phyloP scores from a whole-genome alignment of 2,888 invertebrate species.

The Oscheius sp. region DNA sequence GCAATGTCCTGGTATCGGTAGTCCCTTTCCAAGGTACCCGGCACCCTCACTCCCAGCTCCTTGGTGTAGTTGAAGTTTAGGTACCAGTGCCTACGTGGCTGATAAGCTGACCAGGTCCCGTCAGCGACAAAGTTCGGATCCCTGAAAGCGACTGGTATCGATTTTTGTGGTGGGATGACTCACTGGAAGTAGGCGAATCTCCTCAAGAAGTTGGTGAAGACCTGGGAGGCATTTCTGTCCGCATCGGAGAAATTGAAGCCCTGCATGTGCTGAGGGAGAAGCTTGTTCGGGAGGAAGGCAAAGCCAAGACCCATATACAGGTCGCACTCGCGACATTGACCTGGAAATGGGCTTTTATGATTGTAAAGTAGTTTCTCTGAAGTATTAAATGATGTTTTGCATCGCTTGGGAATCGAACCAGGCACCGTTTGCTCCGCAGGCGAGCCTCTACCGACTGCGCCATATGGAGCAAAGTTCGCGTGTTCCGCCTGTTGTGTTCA shows the following conservation, averaged over 20 bases:
- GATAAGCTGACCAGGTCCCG: conserved; percentile 65
- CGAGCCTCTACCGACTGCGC: too few species aligned
- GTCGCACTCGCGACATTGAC: conserved; percentile 87
- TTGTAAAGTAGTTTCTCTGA: neutral
- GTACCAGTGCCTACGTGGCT: conserved; percentile 71
- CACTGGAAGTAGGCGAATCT: conserved; percentile 67
- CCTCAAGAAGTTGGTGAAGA: conserved; percentile 66
- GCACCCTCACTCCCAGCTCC: conserved; percentile 47
- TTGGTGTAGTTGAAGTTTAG: conserved; percentile 71
- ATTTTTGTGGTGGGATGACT: conserved; percentile 13
- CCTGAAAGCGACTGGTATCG: conserved; percentile 40
- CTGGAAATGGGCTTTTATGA: conserved; percentile 74
- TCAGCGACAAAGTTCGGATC: conserved; percentile 70
- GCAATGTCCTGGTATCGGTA: conserved; percentile 67
- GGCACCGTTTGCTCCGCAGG: too few species aligned
- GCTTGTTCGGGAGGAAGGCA: conserved; percentile 66
- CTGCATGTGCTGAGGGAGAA: conserved; percentile 62
- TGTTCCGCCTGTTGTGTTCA: too few species aligned
- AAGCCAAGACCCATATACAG: conserved; percentile 82
- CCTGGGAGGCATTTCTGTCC: conserved; percentile 70
- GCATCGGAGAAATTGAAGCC: conserved; percentile 62
- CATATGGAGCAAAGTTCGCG: too few species aligned
- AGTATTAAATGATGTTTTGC: neutral
- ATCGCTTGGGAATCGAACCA: too few species aligned
- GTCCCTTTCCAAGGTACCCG: conserved; percentile 62